A percentile compares a stretch with the other conserved stretches of the same genome.
Conservation (phyloP, 1,140 invertebrate species). For the Drosophila cardini region DNA sequence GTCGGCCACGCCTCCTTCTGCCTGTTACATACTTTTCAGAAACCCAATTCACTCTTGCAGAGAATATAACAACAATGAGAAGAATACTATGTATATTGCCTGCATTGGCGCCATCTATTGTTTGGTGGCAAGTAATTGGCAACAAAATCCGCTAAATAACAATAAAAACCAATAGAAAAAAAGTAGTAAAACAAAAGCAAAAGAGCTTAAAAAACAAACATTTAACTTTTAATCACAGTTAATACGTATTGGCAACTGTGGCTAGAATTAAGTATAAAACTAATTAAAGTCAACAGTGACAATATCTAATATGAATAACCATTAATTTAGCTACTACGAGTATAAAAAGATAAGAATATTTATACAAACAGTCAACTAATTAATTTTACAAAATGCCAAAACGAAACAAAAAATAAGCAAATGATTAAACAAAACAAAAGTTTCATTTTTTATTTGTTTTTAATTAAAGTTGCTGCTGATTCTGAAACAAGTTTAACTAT, state of each 20-base stretch:
- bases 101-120: conserved; percentile 31
- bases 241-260: not conserved
- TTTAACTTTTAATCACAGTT: not conserved
- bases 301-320: conserved; percentile 16
- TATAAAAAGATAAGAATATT: not conserved
- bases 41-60: too few relatives aligned
- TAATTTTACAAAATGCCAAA: too few relatives aligned
- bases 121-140: conserved; percentile 13
- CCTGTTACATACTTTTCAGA: too few relatives aligned
- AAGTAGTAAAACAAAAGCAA: conserved; percentile 15
- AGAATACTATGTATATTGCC: not conserved
- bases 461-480: too few relatives aligned
- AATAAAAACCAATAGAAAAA: conserved; percentile 9
- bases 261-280: conserved; percentile 26
- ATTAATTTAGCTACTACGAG: not conserved
- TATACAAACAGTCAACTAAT: too few relatives aligned
- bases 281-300: conserved; percentile 42
- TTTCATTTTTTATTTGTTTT: too few relatives aligned
- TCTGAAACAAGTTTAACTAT: too few relatives aligned
- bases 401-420: too few relatives aligned
- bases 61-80: not conserved
- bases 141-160: conserved; percentile 12
- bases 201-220: conserved; percentile 21
- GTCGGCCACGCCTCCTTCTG: too few relatives aligned
- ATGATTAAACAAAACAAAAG: too few relatives aligned